Conservation (phyloP, 2,797 vertebrate species). For the Martes flavigula region DNA sequence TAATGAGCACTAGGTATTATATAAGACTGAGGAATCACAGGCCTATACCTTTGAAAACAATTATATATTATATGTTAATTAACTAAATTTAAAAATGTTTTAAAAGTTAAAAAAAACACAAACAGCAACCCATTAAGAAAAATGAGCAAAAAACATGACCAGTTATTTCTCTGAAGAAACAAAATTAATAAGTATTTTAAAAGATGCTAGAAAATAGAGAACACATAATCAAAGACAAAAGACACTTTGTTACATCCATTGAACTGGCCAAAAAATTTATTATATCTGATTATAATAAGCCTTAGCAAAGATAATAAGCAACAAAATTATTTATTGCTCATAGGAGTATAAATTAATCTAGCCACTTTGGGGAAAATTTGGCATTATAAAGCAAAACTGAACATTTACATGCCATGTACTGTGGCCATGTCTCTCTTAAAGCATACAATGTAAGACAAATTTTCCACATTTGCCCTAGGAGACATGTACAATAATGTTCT, state of each 20-base stretch:
- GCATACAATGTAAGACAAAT: not conserved
- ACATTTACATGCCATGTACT: not conserved
- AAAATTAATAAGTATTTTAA: slow-evolving; percentile 20
- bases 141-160: not conserved
- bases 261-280: not conserved
- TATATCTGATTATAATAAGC: not conserved
- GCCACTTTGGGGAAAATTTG: not conserved
- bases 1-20: no score
- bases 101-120: not conserved
- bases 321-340: not conserved
- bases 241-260: not conserved
- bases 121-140: not conserved
- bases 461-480: not conserved
- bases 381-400: not conserved
- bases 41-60: no score
- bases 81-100: not conserved
- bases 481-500: not conserved
- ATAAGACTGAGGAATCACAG: no score
- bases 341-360: not conserved
- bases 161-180: slow-evolving; percentile 26
- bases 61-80: no score
- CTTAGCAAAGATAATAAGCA: not conserved
- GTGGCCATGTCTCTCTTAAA: not conserved
- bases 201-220: slow-evolving; percentile 5
- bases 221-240: not conserved